Conservation (phyloP, 2,888 invertebrate species). For the Sisyra nigra region DNA sequence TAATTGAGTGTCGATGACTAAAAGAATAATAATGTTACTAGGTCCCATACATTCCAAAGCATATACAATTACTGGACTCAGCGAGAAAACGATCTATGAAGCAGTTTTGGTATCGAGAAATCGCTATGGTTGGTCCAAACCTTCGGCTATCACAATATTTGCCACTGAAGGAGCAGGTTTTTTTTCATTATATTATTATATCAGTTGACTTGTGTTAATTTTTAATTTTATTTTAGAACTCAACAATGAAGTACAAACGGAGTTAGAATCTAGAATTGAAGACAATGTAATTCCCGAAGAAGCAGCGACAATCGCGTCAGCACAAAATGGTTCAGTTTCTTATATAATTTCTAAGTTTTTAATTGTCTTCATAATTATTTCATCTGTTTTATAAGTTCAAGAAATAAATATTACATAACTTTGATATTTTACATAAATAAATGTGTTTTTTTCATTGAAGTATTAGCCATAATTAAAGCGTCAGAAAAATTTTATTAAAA, state of each 20-base stretch:
- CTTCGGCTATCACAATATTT: constrained; percentile 56
- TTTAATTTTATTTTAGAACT: constrained; percentile 3
- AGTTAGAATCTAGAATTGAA: constrained; percentile 8
- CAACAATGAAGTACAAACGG: constrained; percentile 6
- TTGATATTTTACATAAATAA: too few relatives aligned
- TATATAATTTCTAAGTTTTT: too few relatives aligned
- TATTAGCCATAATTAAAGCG: too few relatives aligned
- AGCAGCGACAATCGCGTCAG: constrained; percentile 5
- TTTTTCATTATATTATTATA: constrained; percentile 7
- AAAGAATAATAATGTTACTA: constrained; percentile 15
- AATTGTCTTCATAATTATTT: too few relatives aligned
- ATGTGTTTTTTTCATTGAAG: too few relatives aligned
- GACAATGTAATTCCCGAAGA: constrained; percentile 8
- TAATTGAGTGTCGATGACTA: too few relatives aligned
- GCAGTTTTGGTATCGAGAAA: constrained; percentile 65
- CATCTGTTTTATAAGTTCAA: too few relatives aligned
- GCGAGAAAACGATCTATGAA: constrained; percentile 60
- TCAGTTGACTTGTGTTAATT: neutral
- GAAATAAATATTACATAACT: too few relatives aligned
- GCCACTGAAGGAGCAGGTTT: constrained; percentile 60
- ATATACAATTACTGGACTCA: constrained; percentile 57
- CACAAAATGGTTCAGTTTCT: too few relatives aligned
- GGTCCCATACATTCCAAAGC: constrained; percentile 63
- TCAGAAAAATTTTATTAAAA: too few relatives aligned
- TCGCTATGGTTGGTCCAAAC: constrained; percentile 72